A percentile compares a stretch with the other conserved stretches of the same genome.
Evolutionary conservation across 2,888 invertebrate genomes (phyloP).

Genomic region (Cenopis cana): DNA sequence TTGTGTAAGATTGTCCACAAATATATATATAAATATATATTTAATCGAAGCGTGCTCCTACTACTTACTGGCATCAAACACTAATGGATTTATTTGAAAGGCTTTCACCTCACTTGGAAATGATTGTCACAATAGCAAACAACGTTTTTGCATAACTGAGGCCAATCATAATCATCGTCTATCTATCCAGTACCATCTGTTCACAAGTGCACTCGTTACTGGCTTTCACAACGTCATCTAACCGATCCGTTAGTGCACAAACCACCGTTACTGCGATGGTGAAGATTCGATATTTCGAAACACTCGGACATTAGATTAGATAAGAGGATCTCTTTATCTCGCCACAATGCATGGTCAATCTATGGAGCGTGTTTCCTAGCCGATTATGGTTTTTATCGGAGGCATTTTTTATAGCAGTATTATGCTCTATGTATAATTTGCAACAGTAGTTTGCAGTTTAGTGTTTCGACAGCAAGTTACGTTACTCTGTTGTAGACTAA

Average conservation of each 20-base stretch:
- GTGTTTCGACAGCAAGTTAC: constrained; percentile 15
- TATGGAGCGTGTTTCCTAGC: constrained; percentile 39
- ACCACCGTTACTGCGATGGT: constrained; percentile 26
- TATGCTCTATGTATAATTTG: constrained; percentile 19
- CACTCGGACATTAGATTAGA: constrained; percentile 37
- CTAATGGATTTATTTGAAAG: not conserved
- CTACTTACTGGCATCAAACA: not conserved
- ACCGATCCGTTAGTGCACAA: constrained; percentile 29
- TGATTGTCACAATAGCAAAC: not conserved
- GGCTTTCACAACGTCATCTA: constrained; percentile 22
- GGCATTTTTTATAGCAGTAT: constrained; percentile 26
- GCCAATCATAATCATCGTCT: not conserved
- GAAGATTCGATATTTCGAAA: constrained; percentile 33
- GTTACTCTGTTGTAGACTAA: constrained; percentile 7
- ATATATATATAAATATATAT: too few species aligned
- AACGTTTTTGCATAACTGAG: constrained; percentile 5
- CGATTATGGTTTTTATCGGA: constrained; percentile 33
- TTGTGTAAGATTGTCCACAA: too few species aligned
- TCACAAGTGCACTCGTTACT: constrained; percentile 25
- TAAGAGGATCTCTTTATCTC: constrained; percentile 37
- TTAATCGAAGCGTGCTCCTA: not conserved
- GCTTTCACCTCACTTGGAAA: constrained; percentile 3
- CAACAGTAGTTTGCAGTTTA: not conserved
- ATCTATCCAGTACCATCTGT: not conserved
- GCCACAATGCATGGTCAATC: constrained; percentile 37